These are phyloP conservation scores for Leucophenga varia DNA, from an alignment of 1,140 invertebrate genomes.

Conservation along the genomic window DNA sequence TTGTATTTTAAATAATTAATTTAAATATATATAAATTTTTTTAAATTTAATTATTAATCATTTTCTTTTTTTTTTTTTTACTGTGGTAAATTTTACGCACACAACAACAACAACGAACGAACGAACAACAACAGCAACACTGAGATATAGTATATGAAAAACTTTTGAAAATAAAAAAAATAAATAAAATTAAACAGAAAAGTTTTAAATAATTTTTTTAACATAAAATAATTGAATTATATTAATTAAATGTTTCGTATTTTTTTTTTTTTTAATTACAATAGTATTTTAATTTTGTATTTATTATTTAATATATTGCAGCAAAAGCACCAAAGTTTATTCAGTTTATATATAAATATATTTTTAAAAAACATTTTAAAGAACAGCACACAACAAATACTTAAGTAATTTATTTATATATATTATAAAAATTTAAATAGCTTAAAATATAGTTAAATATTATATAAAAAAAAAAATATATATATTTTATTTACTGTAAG, in stretches of 20 bases:
- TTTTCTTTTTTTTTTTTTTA: constrained; percentile 16
- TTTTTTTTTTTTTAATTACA: too few species aligned
- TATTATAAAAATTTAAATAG: constrained; percentile 4
- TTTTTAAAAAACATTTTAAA: constrained; percentile 9
- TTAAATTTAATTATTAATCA: constrained; percentile 11
- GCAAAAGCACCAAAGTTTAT: constrained; percentile 25
- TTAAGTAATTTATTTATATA: constrained; percentile 8
- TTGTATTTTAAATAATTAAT: not conserved
- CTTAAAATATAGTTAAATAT: too few species aligned
- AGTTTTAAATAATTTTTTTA: constrained; percentile 3
- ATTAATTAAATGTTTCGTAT: constrained; percentile 9
- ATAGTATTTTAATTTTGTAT: not conserved
- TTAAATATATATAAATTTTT: constrained; percentile 10
- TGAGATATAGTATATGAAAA: constrained; percentile 16
- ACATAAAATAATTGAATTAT: constrained; percentile 6
- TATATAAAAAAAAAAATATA: too few species aligned
- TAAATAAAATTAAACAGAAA: not conserved
- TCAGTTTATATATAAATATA: constrained; percentile 8
- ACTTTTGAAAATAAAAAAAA: constrained; percentile 11
- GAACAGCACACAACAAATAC: constrained; percentile 17
- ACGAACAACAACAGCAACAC: constrained; percentile 49
- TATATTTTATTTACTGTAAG: too few species aligned
- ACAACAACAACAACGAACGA: constrained; percentile 43
- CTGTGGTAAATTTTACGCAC: constrained; percentile 30
- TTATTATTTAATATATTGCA: not conserved